Percentiles rank a stretch among this genome's conserved stretches.
Evolutionary conservation across 1,140 invertebrate species (phyloP).

Genomic region (Pygmarrhopalites habei): DNA sequence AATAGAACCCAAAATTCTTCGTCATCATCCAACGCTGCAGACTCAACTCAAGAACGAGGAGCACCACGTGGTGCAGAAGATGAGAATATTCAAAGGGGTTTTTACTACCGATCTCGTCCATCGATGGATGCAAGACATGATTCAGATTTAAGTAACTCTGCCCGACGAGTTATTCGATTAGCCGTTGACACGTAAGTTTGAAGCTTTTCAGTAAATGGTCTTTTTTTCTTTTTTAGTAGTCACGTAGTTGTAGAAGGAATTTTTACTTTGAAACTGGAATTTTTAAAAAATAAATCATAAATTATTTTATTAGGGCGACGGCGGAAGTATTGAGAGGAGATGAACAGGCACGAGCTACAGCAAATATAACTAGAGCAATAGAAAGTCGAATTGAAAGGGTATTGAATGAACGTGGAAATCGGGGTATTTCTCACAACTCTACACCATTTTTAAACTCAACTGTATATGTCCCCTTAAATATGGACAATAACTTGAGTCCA

Average conservation of each 20-base stretch:
- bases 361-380: conserved; percentile 27
- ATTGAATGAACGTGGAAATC: conserved; percentile 37
- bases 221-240: too few relatives aligned
- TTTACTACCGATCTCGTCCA: neutral
- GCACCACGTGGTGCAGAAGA: neutral
- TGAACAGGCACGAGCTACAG: neutral
- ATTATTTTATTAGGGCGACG: too few relatives aligned
- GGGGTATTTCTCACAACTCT: conserved; percentile 21
- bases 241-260: too few relatives aligned
- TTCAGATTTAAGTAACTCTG: too few relatives aligned
- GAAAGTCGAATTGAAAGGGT: conserved; percentile 39
- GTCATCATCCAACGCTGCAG: too few relatives aligned
- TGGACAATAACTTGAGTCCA: neutral
- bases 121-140: neutral
- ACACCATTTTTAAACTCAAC: conserved; percentile 1
- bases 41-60: neutral
- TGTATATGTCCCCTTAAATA: neutral
- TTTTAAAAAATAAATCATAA: too few relatives aligned
- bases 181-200: conserved; percentile 39
- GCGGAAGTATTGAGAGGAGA: conserved; percentile 18
- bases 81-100: neutral
- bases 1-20: too few relatives aligned
- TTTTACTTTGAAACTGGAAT: too few relatives aligned
- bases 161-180: conserved; percentile 20
- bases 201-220: too few relatives aligned